Conservation (phyloP, 2,113 vertebrate species). For the Lophotis ruficrista region DNA sequence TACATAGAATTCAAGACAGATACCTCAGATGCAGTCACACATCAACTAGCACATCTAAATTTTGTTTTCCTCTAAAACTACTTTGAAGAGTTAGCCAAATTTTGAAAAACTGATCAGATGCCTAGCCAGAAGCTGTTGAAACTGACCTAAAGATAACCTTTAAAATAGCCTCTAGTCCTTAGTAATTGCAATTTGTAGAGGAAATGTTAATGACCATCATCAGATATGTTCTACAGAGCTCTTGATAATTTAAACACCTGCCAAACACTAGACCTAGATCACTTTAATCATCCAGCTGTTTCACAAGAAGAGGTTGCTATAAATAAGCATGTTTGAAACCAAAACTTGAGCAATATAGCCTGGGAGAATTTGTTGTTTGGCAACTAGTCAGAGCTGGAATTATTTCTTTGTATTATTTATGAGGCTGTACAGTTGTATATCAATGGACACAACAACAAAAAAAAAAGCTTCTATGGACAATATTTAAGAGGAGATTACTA, state of each 20-base stretch:
- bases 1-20: neutral
- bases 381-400: neutral
- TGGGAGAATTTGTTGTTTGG: neutral
- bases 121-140: neutral
- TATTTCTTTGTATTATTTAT: constrained; percentile 16
- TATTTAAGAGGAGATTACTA: neutral
- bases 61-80: neutral
- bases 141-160: constrained; percentile 26
- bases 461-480: neutral
- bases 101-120: neutral
- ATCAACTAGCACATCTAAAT: neutral
- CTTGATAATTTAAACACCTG: constrained; percentile 30
- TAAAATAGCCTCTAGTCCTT: neutral
- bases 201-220: constrained; percentile 20
- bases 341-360: neutral
- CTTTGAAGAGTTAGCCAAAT: neutral
- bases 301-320: neutral
- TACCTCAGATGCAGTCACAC: neutral
- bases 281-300: constrained; percentile 24
- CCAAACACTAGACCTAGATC: neutral
- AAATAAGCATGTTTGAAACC: constrained; percentile 30
- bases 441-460: neutral
- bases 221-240: neutral
- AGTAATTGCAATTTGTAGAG: constrained; percentile 25
- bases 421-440: neutral